These are phyloP conservation scores for Lydus trimaculatus DNA, from an alignment of 2,888 invertebrate species.

Conservation along the genomic window DNA sequence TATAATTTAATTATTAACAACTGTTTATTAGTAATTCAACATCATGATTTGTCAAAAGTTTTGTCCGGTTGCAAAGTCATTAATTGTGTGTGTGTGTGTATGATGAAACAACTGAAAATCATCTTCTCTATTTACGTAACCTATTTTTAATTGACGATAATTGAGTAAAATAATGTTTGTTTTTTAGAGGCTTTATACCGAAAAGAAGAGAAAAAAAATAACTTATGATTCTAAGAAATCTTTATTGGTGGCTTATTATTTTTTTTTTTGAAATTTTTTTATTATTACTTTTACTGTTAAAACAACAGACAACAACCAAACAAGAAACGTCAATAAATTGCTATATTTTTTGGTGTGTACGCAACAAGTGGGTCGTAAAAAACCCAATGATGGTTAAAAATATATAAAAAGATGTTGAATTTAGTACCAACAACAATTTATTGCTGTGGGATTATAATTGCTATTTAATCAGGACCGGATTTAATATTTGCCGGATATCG, in stretches of 20 bases:
- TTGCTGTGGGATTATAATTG: background rate
- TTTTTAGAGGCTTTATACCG: too few relatives aligned
- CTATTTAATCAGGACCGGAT: background rate
- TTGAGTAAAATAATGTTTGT: background rate
- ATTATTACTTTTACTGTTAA: background rate
- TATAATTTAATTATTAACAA: background rate
- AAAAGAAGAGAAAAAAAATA: too few relatives aligned
- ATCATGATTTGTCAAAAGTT: background rate
- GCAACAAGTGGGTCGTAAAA: constrained; percentile 8
- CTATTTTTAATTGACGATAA: background rate
- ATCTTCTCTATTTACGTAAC: background rate
- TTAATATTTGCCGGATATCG: too few relatives aligned
- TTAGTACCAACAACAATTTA: background rate
- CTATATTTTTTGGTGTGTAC: background rate
- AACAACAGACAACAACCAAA: background rate
- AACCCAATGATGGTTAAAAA: background rate
- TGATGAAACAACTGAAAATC: too few relatives aligned
- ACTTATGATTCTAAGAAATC: background rate
- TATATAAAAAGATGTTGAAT: background rate
- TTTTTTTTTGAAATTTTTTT: background rate
- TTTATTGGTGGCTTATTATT: background rate
- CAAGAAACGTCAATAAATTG: constrained; percentile 1
- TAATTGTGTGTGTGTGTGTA: too few relatives aligned
- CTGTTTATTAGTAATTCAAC: background rate
- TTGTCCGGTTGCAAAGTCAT: background rate